A percentile compares a stretch with the other conserved stretches of the same genome.
Conservation (phyloP, 2,888 invertebrate genomes). For the Tuta absoluta region DNA sequence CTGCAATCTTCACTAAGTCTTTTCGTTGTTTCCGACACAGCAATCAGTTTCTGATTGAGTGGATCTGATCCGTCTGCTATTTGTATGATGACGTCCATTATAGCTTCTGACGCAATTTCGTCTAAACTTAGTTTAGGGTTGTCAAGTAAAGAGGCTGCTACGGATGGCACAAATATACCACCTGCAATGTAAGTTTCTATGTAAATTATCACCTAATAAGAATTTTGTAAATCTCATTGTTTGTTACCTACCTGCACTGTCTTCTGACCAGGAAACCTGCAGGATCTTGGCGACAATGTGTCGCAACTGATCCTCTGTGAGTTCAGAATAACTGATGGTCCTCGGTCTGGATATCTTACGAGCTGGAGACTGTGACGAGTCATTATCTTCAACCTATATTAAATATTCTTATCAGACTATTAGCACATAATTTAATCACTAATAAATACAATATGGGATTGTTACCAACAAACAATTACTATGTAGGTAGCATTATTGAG, state of each 20-base stretch:
- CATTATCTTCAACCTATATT: slow-evolving; percentile 77
- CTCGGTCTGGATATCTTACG: slow-evolving; percentile 69
- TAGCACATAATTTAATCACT: slow-evolving; percentile 8
- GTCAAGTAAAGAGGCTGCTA: slow-evolving; percentile 79
- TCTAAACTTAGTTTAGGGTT: slow-evolving; percentile 73
- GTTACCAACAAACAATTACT: not conserved
- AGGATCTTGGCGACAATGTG: slow-evolving; percentile 85
- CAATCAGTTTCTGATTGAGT: slow-evolving; percentile 75
- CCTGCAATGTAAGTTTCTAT: slow-evolving; percentile 54
- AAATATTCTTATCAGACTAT: slow-evolving; percentile 17
- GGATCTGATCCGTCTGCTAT: slow-evolving; percentile 81
- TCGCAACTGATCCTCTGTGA: slow-evolving; percentile 84
- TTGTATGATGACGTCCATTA: slow-evolving; percentile 84
- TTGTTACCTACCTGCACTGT: slow-evolving; percentile 69
- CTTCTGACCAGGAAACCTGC: slow-evolving; percentile 86
- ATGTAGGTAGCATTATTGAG: slow-evolving; percentile 5
- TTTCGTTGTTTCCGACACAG: slow-evolving; percentile 68
- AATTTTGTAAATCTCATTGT: not conserved
- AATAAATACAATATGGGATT: slow-evolving; percentile 9
- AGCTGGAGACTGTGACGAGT: slow-evolving; percentile 70
- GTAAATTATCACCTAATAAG: slow-evolving; percentile 6
- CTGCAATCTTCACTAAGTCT: slow-evolving; percentile 72
- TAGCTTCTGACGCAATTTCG: slow-evolving; percentile 83
- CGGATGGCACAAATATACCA: slow-evolving; percentile 80
- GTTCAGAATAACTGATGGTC: slow-evolving; percentile 80